phyloP scores from a whole-genome alignment of 2,113 vertebrate species.

The Oriolus oriolus region DNA sequence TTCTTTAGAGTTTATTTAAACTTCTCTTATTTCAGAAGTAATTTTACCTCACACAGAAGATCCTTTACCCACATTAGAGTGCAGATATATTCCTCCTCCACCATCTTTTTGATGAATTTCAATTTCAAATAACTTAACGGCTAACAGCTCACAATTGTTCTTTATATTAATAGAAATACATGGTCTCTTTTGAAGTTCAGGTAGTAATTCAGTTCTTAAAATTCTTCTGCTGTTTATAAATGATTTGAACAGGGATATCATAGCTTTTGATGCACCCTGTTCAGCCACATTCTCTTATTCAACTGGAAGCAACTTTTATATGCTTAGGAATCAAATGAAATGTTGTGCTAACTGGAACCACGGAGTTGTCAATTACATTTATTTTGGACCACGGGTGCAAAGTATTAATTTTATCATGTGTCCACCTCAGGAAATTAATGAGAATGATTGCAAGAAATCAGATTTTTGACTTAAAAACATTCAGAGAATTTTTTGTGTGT shows the following conservation, averaged over 20 bases:
- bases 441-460: not conserved
- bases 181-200: conserved; percentile 43
- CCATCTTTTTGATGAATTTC: conserved; percentile 61
- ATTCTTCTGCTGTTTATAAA: conserved; percentile 57
- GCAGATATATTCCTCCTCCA: conserved; percentile 69
- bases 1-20: conserved; percentile 38
- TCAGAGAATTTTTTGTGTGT: not conserved
- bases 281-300: not conserved
- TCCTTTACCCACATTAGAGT: conserved; percentile 53
- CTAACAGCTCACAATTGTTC: conserved; percentile 62
- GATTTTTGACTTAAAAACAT: not conserved
- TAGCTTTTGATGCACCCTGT: conserved; percentile 5
- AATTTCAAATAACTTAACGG: conserved; percentile 53
- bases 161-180: conserved; percentile 63
- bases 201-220: conserved; percentile 54
- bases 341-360: not conserved
- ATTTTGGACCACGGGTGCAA: not conserved
- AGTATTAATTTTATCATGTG: not conserved
- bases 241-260: conserved; percentile 27
- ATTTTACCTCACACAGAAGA: conserved; percentile 21
- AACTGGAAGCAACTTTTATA: not conserved
- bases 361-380: not conserved
- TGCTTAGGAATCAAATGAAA: not conserved
- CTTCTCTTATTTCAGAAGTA: conserved; percentile 41
- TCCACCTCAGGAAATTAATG: not conserved